Evolutionary conservation across 2,888 invertebrate species (phyloP).

Genomic region (Cheilosia vernalis): DNA sequence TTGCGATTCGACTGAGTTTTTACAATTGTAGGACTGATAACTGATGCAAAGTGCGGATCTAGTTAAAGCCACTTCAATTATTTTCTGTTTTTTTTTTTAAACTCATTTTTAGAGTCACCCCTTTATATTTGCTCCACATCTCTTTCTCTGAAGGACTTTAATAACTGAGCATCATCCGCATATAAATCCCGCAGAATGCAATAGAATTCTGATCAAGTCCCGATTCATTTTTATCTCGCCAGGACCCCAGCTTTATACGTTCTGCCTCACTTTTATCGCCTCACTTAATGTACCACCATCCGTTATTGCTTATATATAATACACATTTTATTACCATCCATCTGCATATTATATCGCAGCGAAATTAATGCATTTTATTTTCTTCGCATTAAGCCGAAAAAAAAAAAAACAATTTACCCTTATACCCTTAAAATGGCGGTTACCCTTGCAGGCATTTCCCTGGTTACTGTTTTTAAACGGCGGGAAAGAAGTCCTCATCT

Average conservation of each 20-base stretch:
- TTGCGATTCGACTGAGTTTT: no score
- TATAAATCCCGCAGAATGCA: conserved; percentile 2
- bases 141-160: no score
- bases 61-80: no score
- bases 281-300: conserved; percentile 8
- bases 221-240: background rate
- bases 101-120: no score
- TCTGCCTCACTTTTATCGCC: conserved; percentile 42
- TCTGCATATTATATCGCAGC: conserved; percentile 28
- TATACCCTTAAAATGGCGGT: conserved; percentile 58
- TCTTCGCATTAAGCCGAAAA: conserved; percentile 45
- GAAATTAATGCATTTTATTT: conserved; percentile 64
- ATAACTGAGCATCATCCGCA: no score
- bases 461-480: conserved; percentile 47
- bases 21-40: no score
- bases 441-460: conserved; percentile 39
- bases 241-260: background rate
- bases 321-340: conserved; percentile 38
- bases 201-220: conserved; percentile 27
- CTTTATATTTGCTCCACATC: no score
- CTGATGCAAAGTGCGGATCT: no score
- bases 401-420: conserved; percentile 26
- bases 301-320: conserved; percentile 41
- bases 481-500: conserved; percentile 28
- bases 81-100: no score